Conservation (phyloP, 2,113 vertebrate species). For the Mixornis gularis region DNA sequence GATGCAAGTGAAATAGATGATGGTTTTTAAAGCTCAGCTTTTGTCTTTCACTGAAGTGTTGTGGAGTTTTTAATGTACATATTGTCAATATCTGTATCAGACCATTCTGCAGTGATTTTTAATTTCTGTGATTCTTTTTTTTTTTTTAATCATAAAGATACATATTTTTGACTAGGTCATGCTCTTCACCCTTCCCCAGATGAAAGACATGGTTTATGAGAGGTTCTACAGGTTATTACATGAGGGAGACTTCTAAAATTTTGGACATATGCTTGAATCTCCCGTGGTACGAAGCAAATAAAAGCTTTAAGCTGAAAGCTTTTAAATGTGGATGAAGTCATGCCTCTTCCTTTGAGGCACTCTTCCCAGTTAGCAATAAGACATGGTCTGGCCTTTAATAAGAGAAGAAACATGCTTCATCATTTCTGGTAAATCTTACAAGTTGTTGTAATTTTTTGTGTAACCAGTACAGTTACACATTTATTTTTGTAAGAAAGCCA, state of each 20-base stretch:
- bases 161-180: neutral
- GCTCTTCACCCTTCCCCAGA: neutral
- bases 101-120: neutral
- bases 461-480: neutral
- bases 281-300: neutral
- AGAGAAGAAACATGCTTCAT: slow-evolving; percentile 1
- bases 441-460: neutral
- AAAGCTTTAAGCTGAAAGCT: slow-evolving; percentile 14
- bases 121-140: neutral
- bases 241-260: neutral
- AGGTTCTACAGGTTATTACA: neutral
- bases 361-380: neutral
- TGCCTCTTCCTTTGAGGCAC: neutral
- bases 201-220: neutral
- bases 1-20: neutral
- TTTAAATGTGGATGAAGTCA: slow-evolving; percentile 24
- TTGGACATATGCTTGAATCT: neutral
- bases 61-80: neutral
- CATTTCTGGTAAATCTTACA: slow-evolving; percentile 18
- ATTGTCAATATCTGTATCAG: neutral
- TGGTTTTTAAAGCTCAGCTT: neutral
- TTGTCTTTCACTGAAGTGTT: neutral
- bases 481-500: neutral
- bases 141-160: neutral
- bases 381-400: neutral